Conservation (phyloP, 2,113 vertebrate genomes). For the Rana temporaria region DNA sequence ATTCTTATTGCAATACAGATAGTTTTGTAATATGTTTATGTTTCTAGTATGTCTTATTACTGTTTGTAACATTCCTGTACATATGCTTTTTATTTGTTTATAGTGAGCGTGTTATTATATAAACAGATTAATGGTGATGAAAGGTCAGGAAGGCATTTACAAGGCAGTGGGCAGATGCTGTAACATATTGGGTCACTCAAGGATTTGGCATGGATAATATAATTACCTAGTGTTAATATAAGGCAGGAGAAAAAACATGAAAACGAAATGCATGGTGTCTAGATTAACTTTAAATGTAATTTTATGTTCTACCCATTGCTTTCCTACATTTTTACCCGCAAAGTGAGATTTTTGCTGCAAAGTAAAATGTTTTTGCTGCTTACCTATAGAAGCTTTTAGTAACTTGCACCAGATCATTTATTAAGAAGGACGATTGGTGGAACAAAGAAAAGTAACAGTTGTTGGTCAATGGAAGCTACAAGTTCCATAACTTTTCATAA, state of each 20-base stretch:
- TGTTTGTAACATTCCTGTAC: not conserved
- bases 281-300: too few relatives aligned
- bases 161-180: slow-evolving; percentile 16
- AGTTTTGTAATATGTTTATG: not conserved
- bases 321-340: not conserved
- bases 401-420: not conserved
- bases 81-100: not conserved
- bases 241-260: too few relatives aligned
- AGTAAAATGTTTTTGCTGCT: not conserved
- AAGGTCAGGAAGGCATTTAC: slow-evolving; percentile 25
- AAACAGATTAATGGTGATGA: slow-evolving; percentile 12
- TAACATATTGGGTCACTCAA: slow-evolving; percentile 31
- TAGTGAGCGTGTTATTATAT: slow-evolving; percentile 16
- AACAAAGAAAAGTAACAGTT: too few relatives aligned
- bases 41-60: not conserved
- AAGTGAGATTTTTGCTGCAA: not conserved
- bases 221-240: slow-evolving; percentile 9
- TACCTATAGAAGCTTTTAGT: not conserved
- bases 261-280: too few relatives aligned
- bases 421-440: too few relatives aligned
- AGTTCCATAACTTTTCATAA: too few relatives aligned
- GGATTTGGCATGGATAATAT: slow-evolving; percentile 7
- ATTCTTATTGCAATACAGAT: too few relatives aligned
- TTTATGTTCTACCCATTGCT: not conserved
- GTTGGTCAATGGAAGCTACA: too few relatives aligned